Base-by-base conservation (phyloP, 2,797 vertebrate species). In the Cirrhinus molitorella region DNA sequence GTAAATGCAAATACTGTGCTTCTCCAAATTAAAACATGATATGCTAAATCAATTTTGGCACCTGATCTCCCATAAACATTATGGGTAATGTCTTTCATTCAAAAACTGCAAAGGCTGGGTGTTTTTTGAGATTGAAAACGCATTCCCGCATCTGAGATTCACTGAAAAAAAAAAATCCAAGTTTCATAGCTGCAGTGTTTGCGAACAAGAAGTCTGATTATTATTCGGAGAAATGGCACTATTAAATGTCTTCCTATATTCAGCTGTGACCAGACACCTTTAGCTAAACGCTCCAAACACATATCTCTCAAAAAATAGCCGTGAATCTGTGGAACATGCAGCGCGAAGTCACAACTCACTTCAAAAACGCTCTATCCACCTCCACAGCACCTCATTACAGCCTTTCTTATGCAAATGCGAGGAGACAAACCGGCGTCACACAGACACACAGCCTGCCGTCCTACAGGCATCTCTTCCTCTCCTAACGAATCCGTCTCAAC, bases 211-310 rank as follows among this genome's bases (percentile, higher is more conserved):
- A 80, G 68, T 73, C 65, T 2, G 21, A 68, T 57, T 72, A 84
- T 61, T 23, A 37, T 45, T 81, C 75, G 17, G 31, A 87, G 78
- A 63, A 55, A 85, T 45, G 55, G 49, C 14, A 80, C 68, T 37
- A 34, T 76, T 74, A 80, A 80, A 71, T 37, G 34, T 47, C 68
- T 77, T 80, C 81, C 77, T 88, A 85, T 83, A 45, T 55, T 79
- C 68, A 74, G 55, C 28, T 72, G 57, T 87, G 83, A 84, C 75
- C 81, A 59, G 65, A 82, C 81, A 84, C 65, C 67, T 75, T 76
- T 45, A 28, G 77, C 53, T 81, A 71, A 83, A 83, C 0, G 59
- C 65, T 79, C 45, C 89, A 88, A 87, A 90, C 91, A 90, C 88
- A 88, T 25, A 59, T 81, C 59, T 90, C 89, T 92, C 87, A 70